Evolutionary conservation across 1,140 invertebrate genomes (phyloP).

Genomic region (Ectropis grisescens): DNA sequence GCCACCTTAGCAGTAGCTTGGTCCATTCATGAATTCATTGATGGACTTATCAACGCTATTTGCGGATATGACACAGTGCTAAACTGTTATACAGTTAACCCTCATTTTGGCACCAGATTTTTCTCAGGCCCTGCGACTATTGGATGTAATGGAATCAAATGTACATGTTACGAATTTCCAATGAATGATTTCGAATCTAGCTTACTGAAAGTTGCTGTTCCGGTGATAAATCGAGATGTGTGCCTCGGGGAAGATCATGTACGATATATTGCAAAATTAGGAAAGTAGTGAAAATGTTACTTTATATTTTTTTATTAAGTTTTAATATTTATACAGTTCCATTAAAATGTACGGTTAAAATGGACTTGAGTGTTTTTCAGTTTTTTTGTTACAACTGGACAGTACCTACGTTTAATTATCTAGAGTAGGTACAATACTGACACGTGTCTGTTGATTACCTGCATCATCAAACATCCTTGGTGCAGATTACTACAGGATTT

Average conservation of each 20-base stretch:
- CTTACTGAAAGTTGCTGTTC: conserved; percentile 19
- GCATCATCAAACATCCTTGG: too few relatives aligned
- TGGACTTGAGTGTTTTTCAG: too few relatives aligned
- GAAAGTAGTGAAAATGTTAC: conserved; percentile 3
- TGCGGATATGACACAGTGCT: conserved; percentile 21
- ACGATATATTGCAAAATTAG: conserved; percentile 13
- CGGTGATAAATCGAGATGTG: conserved; percentile 27
- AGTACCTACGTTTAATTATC: too few relatives aligned
- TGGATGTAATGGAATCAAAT: conserved; percentile 24
- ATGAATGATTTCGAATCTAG: conserved; percentile 27
- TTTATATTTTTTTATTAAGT: conserved; percentile 1
- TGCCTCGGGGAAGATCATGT: conserved; percentile 27
- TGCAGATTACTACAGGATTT: too few relatives aligned
- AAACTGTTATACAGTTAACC: conserved; percentile 27
- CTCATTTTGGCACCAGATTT: conserved; percentile 34
- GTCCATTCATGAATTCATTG: conserved; percentile 32
- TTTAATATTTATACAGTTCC: too few relatives aligned
- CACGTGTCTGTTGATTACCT: too few relatives aligned
- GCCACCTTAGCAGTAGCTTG: conserved; percentile 26
- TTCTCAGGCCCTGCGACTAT: conserved; percentile 32
- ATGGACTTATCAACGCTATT: conserved; percentile 25
- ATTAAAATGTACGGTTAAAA: too few relatives aligned
- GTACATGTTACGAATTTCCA: conserved; percentile 19
- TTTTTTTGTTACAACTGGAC: too few relatives aligned
- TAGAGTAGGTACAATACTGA: too few relatives aligned